Evolutionary conservation across 2,113 vertebrate species (phyloP).

Genomic region (Apodemus speciosus): DNA sequence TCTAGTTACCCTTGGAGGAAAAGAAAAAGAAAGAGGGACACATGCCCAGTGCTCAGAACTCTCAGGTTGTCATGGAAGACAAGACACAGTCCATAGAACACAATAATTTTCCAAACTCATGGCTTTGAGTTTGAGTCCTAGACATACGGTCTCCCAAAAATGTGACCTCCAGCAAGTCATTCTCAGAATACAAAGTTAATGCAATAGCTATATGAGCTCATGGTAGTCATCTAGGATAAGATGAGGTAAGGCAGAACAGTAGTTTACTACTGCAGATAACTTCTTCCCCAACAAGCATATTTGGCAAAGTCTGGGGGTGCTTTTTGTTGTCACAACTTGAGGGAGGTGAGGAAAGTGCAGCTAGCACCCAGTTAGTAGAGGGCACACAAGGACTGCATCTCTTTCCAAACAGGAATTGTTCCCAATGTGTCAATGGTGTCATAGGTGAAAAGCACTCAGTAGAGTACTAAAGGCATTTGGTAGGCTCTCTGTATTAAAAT

Average conservation of each 20-base stretch:
- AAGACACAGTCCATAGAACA: neutral
- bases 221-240: neutral
- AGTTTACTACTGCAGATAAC: neutral
- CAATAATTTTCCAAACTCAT: neutral
- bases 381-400: neutral
- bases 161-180: neutral
- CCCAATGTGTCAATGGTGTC: neutral
- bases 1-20: neutral
- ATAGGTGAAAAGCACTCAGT: neutral
- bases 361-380: neutral
- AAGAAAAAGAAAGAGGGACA: neutral
- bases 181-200: neutral
- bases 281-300: neutral
- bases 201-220: neutral
- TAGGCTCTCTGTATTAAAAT: neutral
- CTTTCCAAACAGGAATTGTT: neutral
- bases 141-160: neutral
- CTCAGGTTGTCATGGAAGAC: neutral
- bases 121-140: neutral
- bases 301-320: too few relatives aligned
- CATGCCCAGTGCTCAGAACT: neutral
- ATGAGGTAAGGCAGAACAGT: neutral
- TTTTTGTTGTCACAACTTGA: neutral
- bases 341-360: accelerated
- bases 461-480: neutral